These are phyloP conservation scores for Notodonta ziczac DNA, from an alignment of 2,888 invertebrate genomes.

Conservation along the genomic window DNA sequence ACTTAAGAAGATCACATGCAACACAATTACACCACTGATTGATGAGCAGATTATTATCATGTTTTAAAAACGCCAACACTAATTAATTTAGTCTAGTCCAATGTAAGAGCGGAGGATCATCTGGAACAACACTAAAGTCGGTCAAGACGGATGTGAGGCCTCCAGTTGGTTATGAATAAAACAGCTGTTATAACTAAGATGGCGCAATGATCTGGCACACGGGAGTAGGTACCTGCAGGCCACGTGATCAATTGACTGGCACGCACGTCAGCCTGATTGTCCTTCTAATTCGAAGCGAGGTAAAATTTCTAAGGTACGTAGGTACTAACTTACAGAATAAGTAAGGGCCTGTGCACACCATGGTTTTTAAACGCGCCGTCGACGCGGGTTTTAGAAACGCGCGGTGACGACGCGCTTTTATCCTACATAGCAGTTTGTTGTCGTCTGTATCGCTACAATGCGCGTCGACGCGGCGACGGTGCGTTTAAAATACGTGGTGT, in stretches of 20 bases:
- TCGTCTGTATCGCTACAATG: too few relatives aligned
- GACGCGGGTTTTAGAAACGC: too few relatives aligned
- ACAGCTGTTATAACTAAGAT: slow-evolving; percentile 51
- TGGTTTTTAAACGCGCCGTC: too few relatives aligned
- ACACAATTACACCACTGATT: not conserved
- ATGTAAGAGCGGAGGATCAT: slow-evolving; percentile 7
- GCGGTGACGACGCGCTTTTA: too few relatives aligned
- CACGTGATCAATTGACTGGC: slow-evolving; percentile 47
- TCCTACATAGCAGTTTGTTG: too few relatives aligned
- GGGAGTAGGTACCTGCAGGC: slow-evolving; percentile 25
- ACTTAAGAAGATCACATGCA: not conserved
- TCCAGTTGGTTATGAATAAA: slow-evolving; percentile 44
- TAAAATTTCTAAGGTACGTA: too few relatives aligned
- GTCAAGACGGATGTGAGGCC: slow-evolving; percentile 25
- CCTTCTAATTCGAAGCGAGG: too few relatives aligned
- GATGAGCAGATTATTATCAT: not conserved
- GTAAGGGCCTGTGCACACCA: too few relatives aligned
- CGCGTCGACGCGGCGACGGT: too few relatives aligned
- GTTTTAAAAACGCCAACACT: not conserved
- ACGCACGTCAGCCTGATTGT: slow-evolving; percentile 34
- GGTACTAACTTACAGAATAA: too few relatives aligned
- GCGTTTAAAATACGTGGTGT: too few relatives aligned
- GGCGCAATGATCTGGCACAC: slow-evolving; percentile 41
- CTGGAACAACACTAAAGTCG: slow-evolving; percentile 21
- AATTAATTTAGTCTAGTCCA: not conserved